These are phyloP conservation scores for Drosophila chauvacae DNA, from an alignment of 1,140 invertebrate species.

Conservation along the genomic window DNA sequence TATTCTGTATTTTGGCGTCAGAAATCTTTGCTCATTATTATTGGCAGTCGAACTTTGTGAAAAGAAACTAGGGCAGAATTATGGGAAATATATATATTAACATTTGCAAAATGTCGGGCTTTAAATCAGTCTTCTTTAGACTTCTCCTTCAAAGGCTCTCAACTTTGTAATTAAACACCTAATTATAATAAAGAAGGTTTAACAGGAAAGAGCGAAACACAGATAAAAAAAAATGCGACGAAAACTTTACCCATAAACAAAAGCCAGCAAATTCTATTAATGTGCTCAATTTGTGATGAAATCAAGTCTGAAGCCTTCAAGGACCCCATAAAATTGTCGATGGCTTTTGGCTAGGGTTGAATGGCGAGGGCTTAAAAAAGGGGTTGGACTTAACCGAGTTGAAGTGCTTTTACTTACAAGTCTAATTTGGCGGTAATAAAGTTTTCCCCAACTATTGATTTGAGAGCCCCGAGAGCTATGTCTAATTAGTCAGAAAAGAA, in stretches of 20 bases:
- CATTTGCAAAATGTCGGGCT: constrained; percentile 1
- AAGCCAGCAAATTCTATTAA: constrained; percentile 54
- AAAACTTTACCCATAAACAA: constrained; percentile 51
- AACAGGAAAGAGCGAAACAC: background rate
- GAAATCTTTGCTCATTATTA: constrained; percentile 77
- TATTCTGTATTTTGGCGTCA: constrained; percentile 54
- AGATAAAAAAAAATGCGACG: background rate
- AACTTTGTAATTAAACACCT: constrained; percentile 51
- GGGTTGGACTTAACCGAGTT: constrained; percentile 37
- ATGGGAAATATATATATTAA: constrained; percentile 10
- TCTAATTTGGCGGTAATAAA: constrained; percentile 63
- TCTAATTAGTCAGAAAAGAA: constrained; percentile 58
- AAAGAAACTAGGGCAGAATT: constrained; percentile 22
- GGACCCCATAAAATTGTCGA: constrained; percentile 41
- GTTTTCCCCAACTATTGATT: constrained; percentile 61
- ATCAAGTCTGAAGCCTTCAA: constrained; percentile 49
- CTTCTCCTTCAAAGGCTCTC: background rate
- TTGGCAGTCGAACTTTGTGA: constrained; percentile 58
- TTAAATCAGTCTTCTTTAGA: background rate
- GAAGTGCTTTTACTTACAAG: constrained; percentile 51
- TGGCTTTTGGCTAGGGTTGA: constrained; percentile 17
- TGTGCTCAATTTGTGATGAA: constrained; percentile 57
- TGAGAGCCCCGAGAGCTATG: constrained; percentile 32
- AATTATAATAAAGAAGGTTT: constrained; percentile 52
- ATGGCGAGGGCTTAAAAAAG: constrained; percentile 17